phyloP scores from a whole-genome alignment of 2,888 invertebrate genomes.

The Agriotes lineatus region DNA sequence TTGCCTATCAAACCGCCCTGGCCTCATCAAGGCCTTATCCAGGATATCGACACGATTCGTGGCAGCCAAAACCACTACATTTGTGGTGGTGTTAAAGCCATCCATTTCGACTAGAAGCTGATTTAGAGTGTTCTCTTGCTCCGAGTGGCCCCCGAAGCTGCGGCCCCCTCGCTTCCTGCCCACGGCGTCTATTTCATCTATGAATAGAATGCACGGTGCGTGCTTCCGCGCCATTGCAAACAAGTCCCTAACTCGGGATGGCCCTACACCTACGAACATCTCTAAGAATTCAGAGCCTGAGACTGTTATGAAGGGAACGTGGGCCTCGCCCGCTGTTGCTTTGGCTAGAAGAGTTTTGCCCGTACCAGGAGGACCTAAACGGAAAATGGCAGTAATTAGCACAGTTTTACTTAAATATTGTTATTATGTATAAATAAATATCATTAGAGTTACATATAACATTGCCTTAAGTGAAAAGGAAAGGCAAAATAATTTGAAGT shows the following conservation, averaged over 20 bases:
- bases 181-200: conserved; percentile 99
- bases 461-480: no score
- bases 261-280: conserved; percentile 99
- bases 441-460: no score
- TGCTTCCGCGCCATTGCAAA: conserved; percentile 97
- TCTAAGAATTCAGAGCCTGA: conserved; percentile 99
- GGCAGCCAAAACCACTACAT: conserved; percentile 98
- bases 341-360: conserved; percentile 98
- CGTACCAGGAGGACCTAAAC: conserved; percentile 96
- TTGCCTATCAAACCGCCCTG: conserved; percentile 98
- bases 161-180: conserved; percentile 94
- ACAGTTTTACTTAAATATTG: no score
- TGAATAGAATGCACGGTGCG: conserved; percentile 98
- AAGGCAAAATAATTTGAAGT: no score
- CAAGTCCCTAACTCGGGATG: conserved; percentile 96
- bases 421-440: no score
- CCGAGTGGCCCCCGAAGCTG: conserved; percentile 95
- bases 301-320: conserved; percentile 98
- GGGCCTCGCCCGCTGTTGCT: conserved; percentile 99
- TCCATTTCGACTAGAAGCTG: conserved; percentile 99
- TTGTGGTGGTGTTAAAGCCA: conserved; percentile 97
- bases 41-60: conserved; percentile 98
- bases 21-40: conserved; percentile 95
- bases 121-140: conserved; percentile 97
- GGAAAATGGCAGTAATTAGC: no score